These are phyloP conservation scores for Epizoanthus scotinus DNA, from an alignment of 92 coral and sea anemone genomes.

Conservation along the genomic window DNA sequence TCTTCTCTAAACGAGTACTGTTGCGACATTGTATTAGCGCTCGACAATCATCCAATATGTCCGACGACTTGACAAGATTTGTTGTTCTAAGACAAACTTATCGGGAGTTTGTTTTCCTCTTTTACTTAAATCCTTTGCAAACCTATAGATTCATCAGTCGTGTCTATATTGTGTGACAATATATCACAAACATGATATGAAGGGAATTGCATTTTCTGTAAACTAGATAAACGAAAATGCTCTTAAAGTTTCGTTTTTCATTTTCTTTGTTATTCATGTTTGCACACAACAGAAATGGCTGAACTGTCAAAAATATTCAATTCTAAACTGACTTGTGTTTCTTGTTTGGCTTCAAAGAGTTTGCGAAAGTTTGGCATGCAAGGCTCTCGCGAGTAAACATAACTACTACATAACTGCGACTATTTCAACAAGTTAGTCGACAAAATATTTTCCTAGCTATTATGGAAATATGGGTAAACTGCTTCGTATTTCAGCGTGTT, in stretches of 20 bases:
- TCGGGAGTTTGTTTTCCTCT: conserved; percentile 16
- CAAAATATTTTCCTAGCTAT: conserved; percentile 85
- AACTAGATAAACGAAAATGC: not conserved
- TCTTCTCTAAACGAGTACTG: too few species aligned
- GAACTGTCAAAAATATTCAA: not conserved
- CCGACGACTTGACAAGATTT: conserved; percentile 4
- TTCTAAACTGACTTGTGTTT: conserved; percentile 3
- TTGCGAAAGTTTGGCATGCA: conserved; percentile 26
- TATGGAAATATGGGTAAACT: conserved; percentile 75
- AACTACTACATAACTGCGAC: conserved; percentile 40
- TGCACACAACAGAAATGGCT: not conserved
- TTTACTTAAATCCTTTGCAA: conserved; percentile 21
- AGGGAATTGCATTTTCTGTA: not conserved
- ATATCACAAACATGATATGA: not conserved
- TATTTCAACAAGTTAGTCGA: conserved; percentile 67
- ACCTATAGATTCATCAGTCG: conserved; percentile 1
- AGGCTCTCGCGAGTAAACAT: conserved; percentile 53
- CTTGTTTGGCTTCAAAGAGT: conserved; percentile 12
- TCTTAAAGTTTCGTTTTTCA: not conserved
- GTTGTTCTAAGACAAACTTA: conserved; percentile 19
- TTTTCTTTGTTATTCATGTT: not conserved
- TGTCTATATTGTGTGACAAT: not conserved
- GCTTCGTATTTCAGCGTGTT: conserved; percentile 69
- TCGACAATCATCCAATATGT: not conserved
- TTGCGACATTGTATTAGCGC: conserved; percentile 1